Base-by-base conservation (phyloP, 2,888 invertebrate genomes). In the Hecatera dysodea region DNA sequence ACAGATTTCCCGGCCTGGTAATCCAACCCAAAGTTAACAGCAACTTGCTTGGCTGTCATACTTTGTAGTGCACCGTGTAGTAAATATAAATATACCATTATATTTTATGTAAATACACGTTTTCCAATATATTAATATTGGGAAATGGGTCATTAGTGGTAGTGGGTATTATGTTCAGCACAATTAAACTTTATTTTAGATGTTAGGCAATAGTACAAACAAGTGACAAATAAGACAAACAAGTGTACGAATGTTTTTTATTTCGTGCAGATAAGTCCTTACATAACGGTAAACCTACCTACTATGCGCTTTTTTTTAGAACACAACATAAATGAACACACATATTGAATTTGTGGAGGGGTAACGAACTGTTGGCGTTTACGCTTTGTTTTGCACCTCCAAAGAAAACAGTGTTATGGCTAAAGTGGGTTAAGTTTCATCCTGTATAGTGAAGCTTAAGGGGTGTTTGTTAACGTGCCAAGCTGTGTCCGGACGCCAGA, bases 391-490 rank as follows among this genome's bases (percentile, higher is more conserved):
- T 42, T 48, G 29, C 29, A 60, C 15, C 12, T 33, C 29, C 12
- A 36, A 39, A 59, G 17, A 63, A 52, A 59, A 64, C n/a, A 0
- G 42, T 52, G 48, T 67, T 52, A 46, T 67, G 36, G 24, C 50
- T 56, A 71, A 63, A 55, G 27, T 55, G 39, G 42, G 7, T 53
- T 52, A 60, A 24, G n/a, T 36, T 71, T 62, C n/a, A 61, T 72
- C 8, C 36, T 52, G 39, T 53, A 36, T 33, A 27, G 50, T 65
- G 36, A 50, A 72, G 52, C 42, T 59, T 65, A 62, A 61, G 29
- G 22, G 33, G 39, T 63, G 53, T 68, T 72, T 59, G 46, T 79
- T 61, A 60, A 61, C 22, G 42, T 65, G 52, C 33, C 42, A 46
- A 36, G 44, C 50, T 29, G 22, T 50, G 17, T 56, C 53, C 55